Evolutionary conservation across 2,888 invertebrate species (phyloP), one percentile per base, ranked within the genome.

Genomic region (Conchocele bisecta): DNA sequence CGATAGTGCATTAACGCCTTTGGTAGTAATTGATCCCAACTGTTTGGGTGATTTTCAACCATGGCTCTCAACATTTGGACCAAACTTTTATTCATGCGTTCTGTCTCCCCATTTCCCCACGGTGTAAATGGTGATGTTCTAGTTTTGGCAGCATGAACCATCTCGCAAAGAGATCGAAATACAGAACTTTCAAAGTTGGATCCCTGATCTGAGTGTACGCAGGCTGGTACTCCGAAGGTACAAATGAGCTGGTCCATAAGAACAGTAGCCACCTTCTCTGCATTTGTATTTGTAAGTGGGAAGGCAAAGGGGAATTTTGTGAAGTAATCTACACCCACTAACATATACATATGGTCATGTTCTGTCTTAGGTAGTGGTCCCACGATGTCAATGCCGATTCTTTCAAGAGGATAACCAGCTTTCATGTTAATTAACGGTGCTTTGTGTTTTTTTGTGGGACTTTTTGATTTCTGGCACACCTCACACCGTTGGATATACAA

Each of bases 371-470:
- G 57, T 28, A 57, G 17, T 3, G 41, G 42, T 15, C 57, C 42
- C 1, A 57, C 17, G 9, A 57, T 42, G 22, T 57, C 57, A 17
- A 57, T 57, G 3, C 42, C 57, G 11, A 57, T 57, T 42, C 57
- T 41, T 29, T 57, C 57, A 2, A 42, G 42, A 24, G 57, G 57
- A 24, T 57, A 57, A 5, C 42, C 57, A 24, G 29, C 22, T 22
- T 26, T 9, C 6, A 53, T 53, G 9, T 20, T 33, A 22, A 22
- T 31, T 24, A 53, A 13, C 20, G 20, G 22, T 5, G n/a, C 53
- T 20, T 53, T 53, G 15, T 33, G 33, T 28, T 29, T 33, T 35
- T 13, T 7, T 22, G 29, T 35, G 53, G 53, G 35, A 22, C 35
- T 33, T 35, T 53, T n/a, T 9, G 37, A 33, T 11, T 29, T 33